These are phyloP conservation scores for Drosophila putrida DNA, from an alignment of 2,888 invertebrate species.

Conservation along the genomic window DNA sequence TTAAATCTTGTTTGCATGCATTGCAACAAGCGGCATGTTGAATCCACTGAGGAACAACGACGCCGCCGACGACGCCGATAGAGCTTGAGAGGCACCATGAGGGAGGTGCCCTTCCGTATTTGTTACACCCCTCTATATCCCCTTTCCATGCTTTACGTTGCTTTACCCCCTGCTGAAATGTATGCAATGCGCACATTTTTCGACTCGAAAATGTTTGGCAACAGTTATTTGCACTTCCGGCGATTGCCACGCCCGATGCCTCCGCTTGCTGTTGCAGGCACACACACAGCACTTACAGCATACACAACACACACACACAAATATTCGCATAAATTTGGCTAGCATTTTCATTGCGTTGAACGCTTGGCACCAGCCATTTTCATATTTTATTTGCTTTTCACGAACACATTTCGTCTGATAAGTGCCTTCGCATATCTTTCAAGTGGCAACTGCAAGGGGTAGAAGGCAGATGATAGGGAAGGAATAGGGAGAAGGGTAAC, in stretches of 20 bases:
- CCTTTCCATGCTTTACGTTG: neutral
- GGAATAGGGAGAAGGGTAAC: neutral
- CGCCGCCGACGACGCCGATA: neutral
- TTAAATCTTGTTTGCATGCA: conserved; percentile 82
- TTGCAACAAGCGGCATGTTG: conserved; percentile 68
- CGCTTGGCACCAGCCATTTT: conserved; percentile 63
- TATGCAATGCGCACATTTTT: conserved; percentile 74
- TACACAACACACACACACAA: neutral
- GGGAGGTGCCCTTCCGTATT: no score
- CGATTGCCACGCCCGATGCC: conserved; percentile 41
- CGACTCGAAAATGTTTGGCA: conserved; percentile 74
- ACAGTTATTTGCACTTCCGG: conserved; percentile 77
- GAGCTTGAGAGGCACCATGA: conserved; percentile 16
- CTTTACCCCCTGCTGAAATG: conserved; percentile 31
- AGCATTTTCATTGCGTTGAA: conserved; percentile 66
- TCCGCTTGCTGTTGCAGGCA: neutral
- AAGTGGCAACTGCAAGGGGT: conserved; percentile 26
- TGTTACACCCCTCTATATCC: neutral
- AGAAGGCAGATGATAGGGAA: neutral
- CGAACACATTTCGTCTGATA: conserved; percentile 49
- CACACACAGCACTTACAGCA: conserved; percentile 16
- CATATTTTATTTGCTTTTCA: conserved; percentile 70
- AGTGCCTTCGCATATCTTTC: conserved; percentile 48
- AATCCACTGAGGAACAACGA: conserved; percentile 29
- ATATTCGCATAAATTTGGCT: conserved; percentile 19